Conservation (phyloP, 2,113 vertebrate genomes). For the Nothobranchius kuhntae region DNA sequence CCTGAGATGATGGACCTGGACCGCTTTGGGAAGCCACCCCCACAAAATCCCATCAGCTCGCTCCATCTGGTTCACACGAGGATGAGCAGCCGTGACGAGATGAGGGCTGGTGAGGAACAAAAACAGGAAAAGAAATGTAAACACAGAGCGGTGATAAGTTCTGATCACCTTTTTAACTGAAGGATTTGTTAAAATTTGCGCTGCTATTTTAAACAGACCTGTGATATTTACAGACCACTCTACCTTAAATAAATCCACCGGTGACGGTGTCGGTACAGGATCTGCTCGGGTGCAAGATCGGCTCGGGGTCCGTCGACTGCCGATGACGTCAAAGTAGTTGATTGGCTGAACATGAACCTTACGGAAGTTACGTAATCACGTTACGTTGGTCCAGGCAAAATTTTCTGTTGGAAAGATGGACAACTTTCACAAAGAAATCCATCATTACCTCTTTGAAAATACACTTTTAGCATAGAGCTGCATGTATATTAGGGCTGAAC, state of each 20-base stretch:
- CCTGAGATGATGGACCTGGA: constrained; percentile 43
- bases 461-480: no score
- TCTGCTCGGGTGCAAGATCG: no score
- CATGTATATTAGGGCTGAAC: no score
- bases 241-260: constrained; percentile 32
- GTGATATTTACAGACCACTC: constrained; percentile 26
- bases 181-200: constrained; percentile 39
- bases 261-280: neutral
- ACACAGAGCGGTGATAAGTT: constrained; percentile 12
- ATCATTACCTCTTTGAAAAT: no score
- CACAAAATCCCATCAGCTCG: constrained; percentile 34
- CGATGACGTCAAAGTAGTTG: no score
- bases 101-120: constrained; percentile 5
- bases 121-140: constrained; percentile 23
- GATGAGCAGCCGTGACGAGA: constrained; percentile 17
- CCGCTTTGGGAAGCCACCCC: constrained; percentile 5
- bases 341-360: no score
- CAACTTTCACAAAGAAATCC: no score
- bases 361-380: no score
- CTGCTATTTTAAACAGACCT: constrained; percentile 31
- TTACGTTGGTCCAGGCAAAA: no score
- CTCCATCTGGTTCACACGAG: constrained; percentile 22
- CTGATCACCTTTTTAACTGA: constrained; percentile 19
- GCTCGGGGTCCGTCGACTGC: no score
- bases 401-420: no score